Base-by-base conservation (phyloP, 2,113 vertebrate species). In the Phaetusa simplex region DNA sequence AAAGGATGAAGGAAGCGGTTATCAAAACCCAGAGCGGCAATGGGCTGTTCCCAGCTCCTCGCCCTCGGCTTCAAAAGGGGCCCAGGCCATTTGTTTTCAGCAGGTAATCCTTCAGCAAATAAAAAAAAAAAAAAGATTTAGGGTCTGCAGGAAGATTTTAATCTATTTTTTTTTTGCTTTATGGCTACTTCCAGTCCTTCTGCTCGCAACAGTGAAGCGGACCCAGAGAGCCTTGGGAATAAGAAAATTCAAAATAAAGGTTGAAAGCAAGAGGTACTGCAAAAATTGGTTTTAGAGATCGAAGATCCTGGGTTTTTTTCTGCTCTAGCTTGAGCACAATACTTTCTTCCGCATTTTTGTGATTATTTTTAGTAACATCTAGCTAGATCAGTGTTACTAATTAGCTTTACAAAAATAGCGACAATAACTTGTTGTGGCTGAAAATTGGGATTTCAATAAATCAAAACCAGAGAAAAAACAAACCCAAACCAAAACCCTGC, bases 181-280 rank as follows among this genome's bases (percentile, higher is more conserved):
- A 22, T 55, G 71, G 24, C 10, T 19, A 10, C 24, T 88, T 93
- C 36, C 23, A 65, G 21, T 65, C 59, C 30, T 72, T 45, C 34
- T 49, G 47, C 53, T 93, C 3, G 0, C 36, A 61, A 30, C 21
- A 14, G 3, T 8, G 0, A 17, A 85, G n/a, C 1, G 6, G 53
- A 47, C 10, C 58, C 38, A 22, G 52, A 43, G 47, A 62, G 20
- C 88, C 42, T 36, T 32, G 34, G 62, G 77, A 49, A 52, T 30
- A n/a, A 59, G 81, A 67, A 72, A 89, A 67, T 23, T 43, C 18
- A 49, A 58, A 89, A 45, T 59, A 42, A 55, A 64, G 23, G 18
- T 19, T 88, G 56, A 23, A 96, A 92, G 38, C 15, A 45, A 50
- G 19, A 3, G 9, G 30, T 82, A 18, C 27, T 64, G 21, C 40